phyloP scores from a whole-genome alignment of 64 coral and sea anemone genomes.

The Platygyra sinensis region DNA sequence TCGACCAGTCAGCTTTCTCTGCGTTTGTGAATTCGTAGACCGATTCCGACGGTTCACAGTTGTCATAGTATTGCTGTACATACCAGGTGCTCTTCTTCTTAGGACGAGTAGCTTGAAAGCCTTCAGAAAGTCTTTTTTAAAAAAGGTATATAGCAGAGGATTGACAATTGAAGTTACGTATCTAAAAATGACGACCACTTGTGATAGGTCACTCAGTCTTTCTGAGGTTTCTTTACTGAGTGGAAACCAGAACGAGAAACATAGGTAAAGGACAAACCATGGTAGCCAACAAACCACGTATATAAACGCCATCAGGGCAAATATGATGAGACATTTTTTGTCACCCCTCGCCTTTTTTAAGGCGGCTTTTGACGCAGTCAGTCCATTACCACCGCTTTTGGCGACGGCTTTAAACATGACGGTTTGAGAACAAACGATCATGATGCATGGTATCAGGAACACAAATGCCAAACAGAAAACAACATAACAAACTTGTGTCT shows the following conservation, averaged over 20 bases:
- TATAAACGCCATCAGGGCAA: constrained; percentile 48
- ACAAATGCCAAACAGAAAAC: constrained; percentile 53
- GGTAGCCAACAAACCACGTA: constrained; percentile 63
- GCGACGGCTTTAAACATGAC: constrained; percentile 46
- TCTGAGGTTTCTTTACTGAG: neutral
- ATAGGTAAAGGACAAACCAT: constrained; percentile 49
- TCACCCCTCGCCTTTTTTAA: constrained; percentile 13
- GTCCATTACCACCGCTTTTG: neutral
- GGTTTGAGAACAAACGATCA: constrained; percentile 39
- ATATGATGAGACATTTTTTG: constrained; percentile 56
- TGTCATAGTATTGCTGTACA: no score
- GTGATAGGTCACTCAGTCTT: neutral
- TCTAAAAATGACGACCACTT: constrained; percentile 43
- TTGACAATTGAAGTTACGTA: constrained; percentile 54
- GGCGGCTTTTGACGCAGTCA: neutral
- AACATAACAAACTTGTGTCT: constrained; percentile 32
- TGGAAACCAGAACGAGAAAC: constrained; percentile 24
- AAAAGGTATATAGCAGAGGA: constrained; percentile 71
- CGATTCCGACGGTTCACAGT: no score
- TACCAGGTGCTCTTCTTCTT: neutral
- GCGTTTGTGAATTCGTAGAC: no score
- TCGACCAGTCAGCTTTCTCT: no score
- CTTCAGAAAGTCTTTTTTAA: constrained; percentile 62
- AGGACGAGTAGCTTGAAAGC: constrained; percentile 43
- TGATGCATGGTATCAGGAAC: constrained; percentile 49